These are phyloP conservation scores for Pollachius pollachius DNA, from an alignment of 2,113 vertebrate genomes.

Conservation along the genomic window DNA sequence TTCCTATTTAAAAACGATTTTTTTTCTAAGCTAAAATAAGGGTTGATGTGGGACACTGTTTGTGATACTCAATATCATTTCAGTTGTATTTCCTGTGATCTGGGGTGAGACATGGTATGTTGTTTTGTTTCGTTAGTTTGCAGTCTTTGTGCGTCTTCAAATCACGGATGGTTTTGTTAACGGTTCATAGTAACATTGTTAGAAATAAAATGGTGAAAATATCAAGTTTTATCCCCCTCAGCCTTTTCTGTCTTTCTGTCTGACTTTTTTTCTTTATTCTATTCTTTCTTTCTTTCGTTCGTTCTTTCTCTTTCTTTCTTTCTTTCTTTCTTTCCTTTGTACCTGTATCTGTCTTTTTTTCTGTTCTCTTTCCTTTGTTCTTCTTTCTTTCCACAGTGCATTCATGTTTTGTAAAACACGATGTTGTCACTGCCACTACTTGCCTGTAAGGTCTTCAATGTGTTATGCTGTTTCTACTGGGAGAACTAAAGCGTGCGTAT, in stretches of 20 bases:
- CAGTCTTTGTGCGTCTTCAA: constrained; percentile 67
- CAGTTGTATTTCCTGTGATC: constrained; percentile 48
- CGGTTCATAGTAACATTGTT: constrained; percentile 42
- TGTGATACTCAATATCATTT: constrained; percentile 54
- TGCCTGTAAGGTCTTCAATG: constrained; percentile 48
- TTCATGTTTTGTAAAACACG: constrained; percentile 39
- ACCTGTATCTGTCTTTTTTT: not conserved
- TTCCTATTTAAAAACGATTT: constrained; percentile 60
- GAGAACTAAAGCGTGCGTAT: constrained; percentile 34
- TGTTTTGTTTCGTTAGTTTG: constrained; percentile 1
- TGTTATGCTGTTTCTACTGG: constrained; percentile 37
- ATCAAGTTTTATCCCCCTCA: constrained; percentile 16
- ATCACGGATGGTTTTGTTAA: constrained; percentile 57
- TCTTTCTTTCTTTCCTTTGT: not conserved
- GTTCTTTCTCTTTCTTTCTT: not conserved
- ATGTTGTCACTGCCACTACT: constrained; percentile 42
- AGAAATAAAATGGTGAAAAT: constrained; percentile 47
- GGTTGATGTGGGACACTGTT: constrained; percentile 47
- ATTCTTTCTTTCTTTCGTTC: constrained; percentile 9
- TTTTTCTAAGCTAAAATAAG: constrained; percentile 46
- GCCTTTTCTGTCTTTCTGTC: constrained; percentile 19
- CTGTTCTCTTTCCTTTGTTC: not conserved
- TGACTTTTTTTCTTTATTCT: not conserved
- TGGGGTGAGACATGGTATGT: constrained; percentile 36
- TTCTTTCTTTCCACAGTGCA: constrained; percentile 13